Base-by-base conservation (phyloP, 2,113 vertebrate genomes). In the Toxotes jaculatrix region DNA sequence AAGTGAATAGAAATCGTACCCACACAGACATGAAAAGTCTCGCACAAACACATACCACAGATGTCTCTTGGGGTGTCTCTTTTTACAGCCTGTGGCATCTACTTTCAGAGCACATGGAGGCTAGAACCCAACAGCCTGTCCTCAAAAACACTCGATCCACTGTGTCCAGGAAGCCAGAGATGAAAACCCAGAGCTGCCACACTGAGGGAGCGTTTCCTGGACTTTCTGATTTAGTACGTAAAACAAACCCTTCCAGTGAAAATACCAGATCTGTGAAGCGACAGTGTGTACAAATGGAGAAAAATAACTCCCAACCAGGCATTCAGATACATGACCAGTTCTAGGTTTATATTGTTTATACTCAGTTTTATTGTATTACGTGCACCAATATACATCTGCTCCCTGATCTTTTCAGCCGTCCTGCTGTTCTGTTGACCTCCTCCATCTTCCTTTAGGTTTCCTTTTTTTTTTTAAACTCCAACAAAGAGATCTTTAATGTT, bases 21-120 rank as follows among this genome's bases (percentile, higher is more conserved):
- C 49, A 40, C 77, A 60, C 65, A 75, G 59, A 63, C 51, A 63
- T 51, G 79, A 62, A 57, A 53, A 69, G 43, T 38, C 12, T 9
- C 38, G 70, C 71, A 83, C 87, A 88, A 86, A 86, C 83, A 86
- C 71, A 91, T 80, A 82, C 89, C 89, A 82, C 88, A 77, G 51
- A 74, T 77, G 83, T 91, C 90, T 87, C 87, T 65, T 57, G 67
- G 81, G 88, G 53, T 92, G 77, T 90, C 89, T 90, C 90, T 90
- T 86, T 91, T 87, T 90, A 90, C 74, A 55, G 56, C 68, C 74
- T 89, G 82, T 78, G 90, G 88, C 80, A 63, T 89, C 82, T 75
- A 71, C 87, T 83, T 83, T 89, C 77, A 69, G 80, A 90, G 70
- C 62, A 23, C 65, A 70, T 27, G 69, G 71, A 84, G 83, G 74